Base-by-base conservation (phyloP, 2,888 invertebrate genomes). In the Cyrtodaria siliqua region DNA sequence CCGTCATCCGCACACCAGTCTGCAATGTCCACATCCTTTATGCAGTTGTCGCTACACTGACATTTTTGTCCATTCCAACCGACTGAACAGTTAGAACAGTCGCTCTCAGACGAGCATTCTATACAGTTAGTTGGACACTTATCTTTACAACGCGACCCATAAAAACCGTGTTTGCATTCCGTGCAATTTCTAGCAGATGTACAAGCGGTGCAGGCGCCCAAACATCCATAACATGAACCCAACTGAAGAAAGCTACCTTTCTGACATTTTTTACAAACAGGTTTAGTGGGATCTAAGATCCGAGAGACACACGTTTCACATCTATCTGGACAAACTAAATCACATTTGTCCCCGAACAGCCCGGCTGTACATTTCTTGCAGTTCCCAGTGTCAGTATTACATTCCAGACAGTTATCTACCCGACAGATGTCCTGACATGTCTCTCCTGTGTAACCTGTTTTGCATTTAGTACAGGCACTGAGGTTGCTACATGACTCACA, bases 1-100 rank as follows among this genome's bases (percentile, higher is more conserved):
- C 79, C 79, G 53, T 71, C 53, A 9, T 8, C 23, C 27, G 33
- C 18, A 61, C 79, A 79, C 79, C 79, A 79, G 26, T 63, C 29
- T 16, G 49, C 14, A 6, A 67, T 26, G 14, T 42, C 23, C 18
- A 50, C 55, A 14, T 55, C 40, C 1, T 53, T 20, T 4, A 14
- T 29, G 44, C 79, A 71, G 18, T 52, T 42, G 26, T 64, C 27
- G 38, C 71, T 68, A 40, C 68, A 71, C 38, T 72, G 67, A 64
- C 79, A 75, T 14, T 23, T 42, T 27, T 27, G 18, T 2, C 75
- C 75, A 29, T 26, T 16, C 50, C 63, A 60, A n/a, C 64, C 71
- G 26, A 16, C 44, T 2, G 57, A 6, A 64, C 77, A 77, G 16
- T 47, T 49, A 24, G 53, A 53, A 38, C 64, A 57, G 6, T 16